Base-by-base conservation (phyloP, 2,113 vertebrate species). In the Plectropomus leopardus region DNA sequence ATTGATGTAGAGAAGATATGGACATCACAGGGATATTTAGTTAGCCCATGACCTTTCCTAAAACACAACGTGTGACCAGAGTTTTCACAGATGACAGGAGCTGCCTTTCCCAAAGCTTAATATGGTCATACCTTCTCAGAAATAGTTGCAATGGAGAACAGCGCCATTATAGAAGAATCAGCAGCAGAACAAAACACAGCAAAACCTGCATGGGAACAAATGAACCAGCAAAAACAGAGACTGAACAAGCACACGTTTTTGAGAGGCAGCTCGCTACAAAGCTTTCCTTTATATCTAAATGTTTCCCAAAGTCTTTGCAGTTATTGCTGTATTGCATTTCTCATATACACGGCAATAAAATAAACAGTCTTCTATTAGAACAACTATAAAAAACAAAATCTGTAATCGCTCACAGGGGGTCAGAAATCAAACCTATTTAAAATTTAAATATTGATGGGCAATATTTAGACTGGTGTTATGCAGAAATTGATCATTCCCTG, bases 51-150 rank as follows among this genome's bases (percentile, higher is more conserved):
- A 40, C 36, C 36, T 40, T 40, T 40, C 36, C 11, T 40, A 40
- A 40, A 40, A 40, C 36, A 5, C 4, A 45, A 10, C 23, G 42
- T 19, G 68, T 34, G 45, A 24, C 50, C 10, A 30, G 55, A 84
- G 55, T 70, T 60, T 23, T 84, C 59, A 26, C 47, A 63, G 67
- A 79, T 51, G 30, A 86, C 76, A 85, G 50, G 44, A 71, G 32
- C 48, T 76, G 72, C 64, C 30, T 80, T 83, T 57, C 67, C 55
- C 30, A 83, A 89, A 83, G 88, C 78, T 85, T 81, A 86, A 68
- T 36, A 50, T 54, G 28, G 64, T 48, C 54, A 61, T 23, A 14
- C 6, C 23, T 73, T 75, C 57, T 57, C 59, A 59, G 48, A 75
- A 60, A 75, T 21, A 32, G n/a, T 76, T 87, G 76, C 36, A 32